Percentiles rank a stretch among this genome's conserved stretches.
phyloP scores from a whole-genome alignment of 2,888 invertebrate species.

The Meandrusa payeni region DNA sequence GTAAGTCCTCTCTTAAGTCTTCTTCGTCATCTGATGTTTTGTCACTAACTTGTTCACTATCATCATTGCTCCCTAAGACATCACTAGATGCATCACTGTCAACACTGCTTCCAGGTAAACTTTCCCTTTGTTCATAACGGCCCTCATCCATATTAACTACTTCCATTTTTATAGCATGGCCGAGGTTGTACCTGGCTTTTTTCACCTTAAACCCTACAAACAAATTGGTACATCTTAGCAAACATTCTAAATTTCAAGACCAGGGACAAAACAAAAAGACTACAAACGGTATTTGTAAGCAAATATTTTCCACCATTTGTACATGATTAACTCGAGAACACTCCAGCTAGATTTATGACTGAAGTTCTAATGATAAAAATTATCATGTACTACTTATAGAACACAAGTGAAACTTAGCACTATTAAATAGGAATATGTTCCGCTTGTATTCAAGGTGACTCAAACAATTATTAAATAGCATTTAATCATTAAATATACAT shows the following conservation, averaged over 20 bases:
- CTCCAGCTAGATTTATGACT: slow-evolving; percentile 46
- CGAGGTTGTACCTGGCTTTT: slow-evolving; percentile 68
- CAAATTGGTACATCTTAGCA: no score
- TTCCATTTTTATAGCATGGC: slow-evolving; percentile 74
- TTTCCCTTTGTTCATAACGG: slow-evolving; percentile 60
- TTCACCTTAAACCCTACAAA: slow-evolving; percentile 62
- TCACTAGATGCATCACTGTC: slow-evolving; percentile 64
- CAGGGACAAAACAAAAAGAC: slow-evolving; percentile 18
- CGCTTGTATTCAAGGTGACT: no score
- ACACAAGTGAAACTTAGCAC: slow-evolving; percentile 54
- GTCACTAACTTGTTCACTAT: slow-evolving; percentile 52
- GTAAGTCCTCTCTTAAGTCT: slow-evolving; percentile 66
- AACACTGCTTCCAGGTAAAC: slow-evolving; percentile 55
- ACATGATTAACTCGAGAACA: slow-evolving; percentile 41
- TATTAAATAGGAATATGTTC: no score
- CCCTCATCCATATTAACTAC: slow-evolving; percentile 64
- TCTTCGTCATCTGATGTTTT: slow-evolving; percentile 64
- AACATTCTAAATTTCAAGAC: no score
- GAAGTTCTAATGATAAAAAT: slow-evolving; percentile 61
- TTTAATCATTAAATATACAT: not conserved
- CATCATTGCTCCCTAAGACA: slow-evolving; percentile 54
- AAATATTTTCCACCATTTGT: slow-evolving; percentile 63
- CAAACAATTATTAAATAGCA: slow-evolving; percentile 17
- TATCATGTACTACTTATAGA: slow-evolving; percentile 48
- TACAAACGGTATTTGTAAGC: slow-evolving; percentile 57